Percentiles rank a stretch among this genome's conserved stretches.
phyloP scores from a whole-genome alignment of 2,113 vertebrate genomes.

The Lycocorax pyrrhopterus region DNA sequence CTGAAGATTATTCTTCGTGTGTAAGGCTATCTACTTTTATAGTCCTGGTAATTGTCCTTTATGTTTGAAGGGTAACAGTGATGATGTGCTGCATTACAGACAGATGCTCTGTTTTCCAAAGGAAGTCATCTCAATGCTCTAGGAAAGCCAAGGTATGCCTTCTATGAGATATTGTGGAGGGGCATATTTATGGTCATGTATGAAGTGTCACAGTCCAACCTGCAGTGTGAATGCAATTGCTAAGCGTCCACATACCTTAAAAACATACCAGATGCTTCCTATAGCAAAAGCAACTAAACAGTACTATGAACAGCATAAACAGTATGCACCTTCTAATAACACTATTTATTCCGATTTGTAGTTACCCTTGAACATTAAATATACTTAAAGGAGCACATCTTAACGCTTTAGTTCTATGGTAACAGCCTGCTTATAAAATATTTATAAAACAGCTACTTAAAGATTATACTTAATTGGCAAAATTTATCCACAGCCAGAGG shows the following conservation, averaged over 20 bases:
- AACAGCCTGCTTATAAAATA: slow-evolving; percentile 53
- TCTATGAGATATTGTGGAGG: neutral
- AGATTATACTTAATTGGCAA: slow-evolving; percentile 52
- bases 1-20: neutral
- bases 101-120: slow-evolving; percentile 38
- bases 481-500: slow-evolving; percentile 41
- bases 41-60: neutral
- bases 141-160: slow-evolving; percentile 3
- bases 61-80: slow-evolving; percentile 36
- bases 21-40: slow-evolving; percentile 1
- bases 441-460: slow-evolving; percentile 54
- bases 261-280: slow-evolving; percentile 45
- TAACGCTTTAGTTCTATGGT: slow-evolving; percentile 21
- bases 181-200: slow-evolving; percentile 57
- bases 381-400: slow-evolving; percentile 23
- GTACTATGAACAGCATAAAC: slow-evolving; percentile 39
- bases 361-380: slow-evolving; percentile 42
- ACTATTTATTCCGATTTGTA: slow-evolving; percentile 19
- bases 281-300: slow-evolving; percentile 45
- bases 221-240: slow-evolving; percentile 63
- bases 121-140: slow-evolving; percentile 37
- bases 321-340: slow-evolving; percentile 13
- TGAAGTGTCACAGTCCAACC: slow-evolving; percentile 58
- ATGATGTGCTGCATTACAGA: slow-evolving; percentile 42
- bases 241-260: slow-evolving; percentile 40